Base-by-base conservation (phyloP, 1,140 invertebrate species). In the Reticulitermes speratus region DNA sequence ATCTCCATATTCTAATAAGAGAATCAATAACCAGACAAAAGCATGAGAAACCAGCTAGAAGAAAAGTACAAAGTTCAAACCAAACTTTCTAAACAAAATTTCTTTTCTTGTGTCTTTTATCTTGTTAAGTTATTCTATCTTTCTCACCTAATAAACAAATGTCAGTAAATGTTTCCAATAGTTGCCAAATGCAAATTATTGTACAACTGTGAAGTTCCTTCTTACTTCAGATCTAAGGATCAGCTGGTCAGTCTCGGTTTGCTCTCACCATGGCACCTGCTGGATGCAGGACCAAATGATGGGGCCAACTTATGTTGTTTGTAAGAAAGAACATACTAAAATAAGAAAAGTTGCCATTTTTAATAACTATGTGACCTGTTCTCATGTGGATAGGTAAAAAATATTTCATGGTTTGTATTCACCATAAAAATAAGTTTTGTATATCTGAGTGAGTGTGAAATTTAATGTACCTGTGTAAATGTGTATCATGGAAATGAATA, bases 391-490 rank as follows among this genome's bases (percentile, higher is more conserved):
- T 16, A 65, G 19, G 16, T 65, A 65, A 19, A 65, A 16, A 75
- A 75, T n/a, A 75, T 0, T 30, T 75, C 25, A 30, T 75, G 65
- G n/a, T 75, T 75, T 75, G n/a, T 1, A 30, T 11, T 75, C 25
- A 9, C 2, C 8, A 30, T 30, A 8, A 30, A 3, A 30, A 75
- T 75, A 14, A 21, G 52, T 55, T 55, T 21, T 55, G 52, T 19
- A 55, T 55, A 21, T 55, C 14, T n/a, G 65, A 25, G 59, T 65
- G 59, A 65, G 65, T 75, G 65, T 75, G 65, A 75, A 75, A 7
- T n/a, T 30, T 75, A 75, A n/a, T 75, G n/a, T 75, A 75, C n/a
- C n/a, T 75, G 65, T 75, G 65, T 75, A 75, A 75, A 75, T 75
- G n/a, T 75, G 7, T 75, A 75, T 75, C n/a, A 12, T 75, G 65